Base-by-base conservation (phyloP, 2,888 invertebrate genomes). In the Malacosoma neustria region DNA sequence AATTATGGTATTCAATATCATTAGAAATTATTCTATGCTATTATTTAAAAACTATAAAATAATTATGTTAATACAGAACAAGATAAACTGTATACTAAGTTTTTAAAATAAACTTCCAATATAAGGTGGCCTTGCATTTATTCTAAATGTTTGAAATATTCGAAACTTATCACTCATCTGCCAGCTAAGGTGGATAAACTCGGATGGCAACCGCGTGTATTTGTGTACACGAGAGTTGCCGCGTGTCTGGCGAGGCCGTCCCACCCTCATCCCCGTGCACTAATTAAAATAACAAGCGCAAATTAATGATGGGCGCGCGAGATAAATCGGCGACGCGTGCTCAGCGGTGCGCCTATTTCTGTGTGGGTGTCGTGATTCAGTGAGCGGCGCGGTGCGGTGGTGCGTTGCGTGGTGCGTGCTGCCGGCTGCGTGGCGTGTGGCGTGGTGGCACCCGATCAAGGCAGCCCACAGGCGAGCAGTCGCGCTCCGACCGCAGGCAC, bases 401-500 rank as follows among this genome's bases (percentile, higher is more conserved):
- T 29, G 36, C 32, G 33, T 32, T 37, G 40, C 14, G 31, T 37
- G 49, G 6, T 22, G 22, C 22, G 22, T 22, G 22, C 6, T 22
- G 22, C 6, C 22, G 9, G 22, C 22, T 9, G 46, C 5, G 53
- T 42, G 34, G 45, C 29, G 13, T 14, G 35, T 14, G 38, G 11
- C 35, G 33, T 29, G 29, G 37, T 34, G 33, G 37, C 32, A 14
- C 32, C 43, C 22, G 51, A 49, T 49, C 35, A 31, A 11, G 14
- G 32, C 14, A 35, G 13, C 35, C 37, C 29, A 32, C 32, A 13
- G 33, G 43, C 40, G 47, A 62, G 59, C 80, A 84, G 84, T 84
- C 82, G 82, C 73, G 84, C 80, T 79, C 76, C 75, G 73, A 62
- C 72, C 72, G 76, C 72, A 69, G 72, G 22, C 22, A 60, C 70